Evolutionary conservation across 2,797 vertebrate species (phyloP), one percentile per base, ranked within the genome.

Genomic region (Echeneis naucrates): DNA sequence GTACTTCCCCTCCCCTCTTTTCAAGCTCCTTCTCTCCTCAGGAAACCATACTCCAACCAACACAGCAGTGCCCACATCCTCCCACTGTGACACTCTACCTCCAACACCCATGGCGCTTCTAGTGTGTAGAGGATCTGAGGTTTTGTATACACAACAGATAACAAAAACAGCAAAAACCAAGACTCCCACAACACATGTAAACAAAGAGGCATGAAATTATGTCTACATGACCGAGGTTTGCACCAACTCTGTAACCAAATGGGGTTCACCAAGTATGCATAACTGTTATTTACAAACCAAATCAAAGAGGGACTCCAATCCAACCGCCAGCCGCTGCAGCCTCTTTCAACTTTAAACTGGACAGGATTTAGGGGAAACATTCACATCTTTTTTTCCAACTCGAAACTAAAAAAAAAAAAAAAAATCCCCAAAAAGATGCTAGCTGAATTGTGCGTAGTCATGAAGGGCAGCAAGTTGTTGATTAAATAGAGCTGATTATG

Each of bases 31-130:
- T 73, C 70, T 79, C 75, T 83, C 72, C 32, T 81, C 87, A 92
- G 90, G 91, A 94, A 92, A 89, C 88, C 85, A 74, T 80, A 89
- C 76, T 89, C 77, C 81, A 92, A 93, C 92, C 88, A 90, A 83
- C 79, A 47, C 62, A 58, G 84, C 26, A 1, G 33, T 58, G 68
- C 82, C 86, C 81, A 90, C 88, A 89, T 88, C 87, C 88, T 89
- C 78, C 68, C 38, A 51, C 64, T 67, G 60, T 23, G 56, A 81
- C 13, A 60, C 23, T 48, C 67, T 82, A 79, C 68, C 78, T 81
- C 69, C 5, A 78, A 37, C 72, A 72, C 68, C 70, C 61, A 8
- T 23, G 23, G 65, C 57, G 19, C 62, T 53, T 63, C 68, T 13
- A 23, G 27, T 40, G 77, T 82, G 14, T 37, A 21, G 56, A 62